phyloP scores from a whole-genome alignment of 2,113 vertebrate genomes.

The Guaruba guarouba region DNA sequence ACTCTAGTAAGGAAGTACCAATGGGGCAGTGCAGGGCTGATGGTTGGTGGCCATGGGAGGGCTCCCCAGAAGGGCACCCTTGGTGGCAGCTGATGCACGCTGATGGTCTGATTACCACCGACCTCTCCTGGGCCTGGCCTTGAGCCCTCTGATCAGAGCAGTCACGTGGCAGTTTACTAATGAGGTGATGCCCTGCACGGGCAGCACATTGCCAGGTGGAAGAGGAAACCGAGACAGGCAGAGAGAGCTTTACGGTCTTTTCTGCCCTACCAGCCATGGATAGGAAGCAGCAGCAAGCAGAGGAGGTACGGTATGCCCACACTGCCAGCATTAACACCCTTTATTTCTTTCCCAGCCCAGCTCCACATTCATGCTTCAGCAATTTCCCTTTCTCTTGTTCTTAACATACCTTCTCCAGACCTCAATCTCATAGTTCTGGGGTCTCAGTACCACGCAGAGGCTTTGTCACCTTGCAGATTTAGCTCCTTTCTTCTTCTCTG shows the following conservation, averaged over 20 bases:
- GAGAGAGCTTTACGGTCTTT: slow-evolving; percentile 61
- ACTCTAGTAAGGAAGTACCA: neutral
- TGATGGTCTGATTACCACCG: rapidly evolving
- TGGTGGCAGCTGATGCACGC: neutral
- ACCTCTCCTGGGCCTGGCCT: neutral
- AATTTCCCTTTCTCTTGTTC: neutral
- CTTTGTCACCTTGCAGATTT: neutral
- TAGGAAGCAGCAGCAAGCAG: slow-evolving; percentile 57
- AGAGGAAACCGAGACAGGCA: slow-evolving; percentile 64
- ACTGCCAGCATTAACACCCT: neutral
- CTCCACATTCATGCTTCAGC: neutral
- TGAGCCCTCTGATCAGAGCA: slow-evolving; percentile 65
- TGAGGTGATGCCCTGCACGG: slow-evolving; percentile 37
- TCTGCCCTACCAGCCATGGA: slow-evolving; percentile 68
- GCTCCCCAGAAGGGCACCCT: neutral
- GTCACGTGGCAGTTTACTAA: slow-evolving; percentile 67
- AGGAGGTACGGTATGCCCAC: slow-evolving; percentile 70
- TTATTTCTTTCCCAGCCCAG: neutral
- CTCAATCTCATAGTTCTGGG: neutral
- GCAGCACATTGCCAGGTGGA: slow-evolving; percentile 74
- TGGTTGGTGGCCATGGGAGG: rapidly evolving
- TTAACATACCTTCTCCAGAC: neutral
- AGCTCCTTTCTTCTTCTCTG: neutral
- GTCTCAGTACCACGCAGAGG: neutral
- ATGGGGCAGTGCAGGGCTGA: neutral